Conservation (phyloP, 2,888 invertebrate species). For the Xylocampa areola region DNA sequence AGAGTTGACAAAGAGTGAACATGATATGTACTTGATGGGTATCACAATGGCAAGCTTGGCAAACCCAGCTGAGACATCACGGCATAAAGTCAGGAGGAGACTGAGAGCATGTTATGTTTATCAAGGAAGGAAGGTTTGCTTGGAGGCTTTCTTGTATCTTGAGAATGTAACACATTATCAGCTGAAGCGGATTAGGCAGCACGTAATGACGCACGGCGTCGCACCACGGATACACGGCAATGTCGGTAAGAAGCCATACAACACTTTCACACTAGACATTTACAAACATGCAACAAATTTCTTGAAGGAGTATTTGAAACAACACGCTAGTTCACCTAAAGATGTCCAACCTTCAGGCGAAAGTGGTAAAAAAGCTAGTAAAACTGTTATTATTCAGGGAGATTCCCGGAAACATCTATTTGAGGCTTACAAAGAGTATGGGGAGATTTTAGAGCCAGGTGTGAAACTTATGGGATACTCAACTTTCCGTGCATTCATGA, state of each 20-base stretch:
- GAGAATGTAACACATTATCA: conserved; percentile 95
- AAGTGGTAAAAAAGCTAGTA: conserved; percentile 85
- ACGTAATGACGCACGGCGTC: conserved; percentile 94
- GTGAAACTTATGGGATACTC: conserved; percentile 95
- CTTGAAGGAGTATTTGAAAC: conserved; percentile 92
- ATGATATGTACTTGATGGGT: conserved; percentile 96
- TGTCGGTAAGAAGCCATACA: conserved; percentile 94
- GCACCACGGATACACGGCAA: conserved; percentile 94
- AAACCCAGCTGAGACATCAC: conserved; percentile 92
- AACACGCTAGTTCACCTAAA: conserved; percentile 90
- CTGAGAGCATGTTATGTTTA: conserved; percentile 94
- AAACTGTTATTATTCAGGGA: conserved; percentile 87
- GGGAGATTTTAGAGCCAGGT: conserved; percentile 92
- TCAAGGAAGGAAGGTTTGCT: conserved; percentile 93
- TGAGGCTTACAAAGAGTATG: conserved; percentile 93
- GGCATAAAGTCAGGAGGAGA: conserved; percentile 93
- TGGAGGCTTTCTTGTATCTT: conserved; percentile 94
- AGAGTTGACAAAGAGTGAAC: conserved; percentile 94
- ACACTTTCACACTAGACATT: conserved; percentile 94
- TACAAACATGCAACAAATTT: conserved; percentile 94
- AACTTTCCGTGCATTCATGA: conserved; percentile 94
- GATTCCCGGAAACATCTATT: conserved; percentile 92
- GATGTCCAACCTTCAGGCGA: conserved; percentile 84
- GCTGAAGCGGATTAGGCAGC: conserved; percentile 93
- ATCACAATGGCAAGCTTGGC: conserved; percentile 95